phyloP scores from a whole-genome alignment of 92 coral and sea anemone species.

The Epizoanthus illoricatus region DNA sequence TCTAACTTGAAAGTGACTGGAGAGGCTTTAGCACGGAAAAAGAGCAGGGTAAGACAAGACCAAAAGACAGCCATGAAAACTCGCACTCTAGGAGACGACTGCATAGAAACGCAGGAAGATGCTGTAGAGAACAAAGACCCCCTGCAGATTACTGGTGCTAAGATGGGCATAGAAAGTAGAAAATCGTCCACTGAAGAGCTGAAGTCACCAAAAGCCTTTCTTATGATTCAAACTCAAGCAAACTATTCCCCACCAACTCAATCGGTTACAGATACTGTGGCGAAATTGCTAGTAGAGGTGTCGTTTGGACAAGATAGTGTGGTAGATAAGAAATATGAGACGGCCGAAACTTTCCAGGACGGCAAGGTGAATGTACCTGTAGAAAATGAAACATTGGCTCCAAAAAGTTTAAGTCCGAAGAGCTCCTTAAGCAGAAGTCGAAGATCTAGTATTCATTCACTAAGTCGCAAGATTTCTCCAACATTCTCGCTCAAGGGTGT shows the following conservation, averaged over 20 bases:
- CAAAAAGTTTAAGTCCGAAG: conserved; percentile 1
- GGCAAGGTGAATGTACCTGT: conserved; percentile 10
- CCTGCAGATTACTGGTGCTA: conserved; percentile 29
- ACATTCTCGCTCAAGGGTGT: conserved; percentile 14
- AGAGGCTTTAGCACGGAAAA: not conserved
- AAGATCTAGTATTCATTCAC: conserved; percentile 32
- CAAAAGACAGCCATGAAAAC: not conserved
- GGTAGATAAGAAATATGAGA: not conserved
- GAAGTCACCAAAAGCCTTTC: not conserved
- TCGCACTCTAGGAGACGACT: not conserved
- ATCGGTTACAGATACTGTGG: conserved; percentile 23
- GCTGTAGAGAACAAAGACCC: not conserved
- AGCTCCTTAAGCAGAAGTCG: conserved; percentile 19
- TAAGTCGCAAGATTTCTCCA: conserved; percentile 34
- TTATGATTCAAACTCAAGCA: not conserved
- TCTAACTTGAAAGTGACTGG: conserved; percentile 29
- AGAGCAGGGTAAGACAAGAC: not conserved
- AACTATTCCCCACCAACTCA: conserved; percentile 8
- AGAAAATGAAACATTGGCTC: not conserved
- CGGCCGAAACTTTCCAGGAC: conserved; percentile 15
- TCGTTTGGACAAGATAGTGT: not conserved
- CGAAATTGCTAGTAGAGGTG: not conserved
- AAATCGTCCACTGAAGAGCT: conserved; percentile 9
- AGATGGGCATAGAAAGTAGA: conserved; percentile 30
- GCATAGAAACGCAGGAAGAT: not conserved